Evolutionary conservation across 1,140 invertebrate genomes (phyloP).

Genomic region (Conopomorpha cramerella): DNA sequence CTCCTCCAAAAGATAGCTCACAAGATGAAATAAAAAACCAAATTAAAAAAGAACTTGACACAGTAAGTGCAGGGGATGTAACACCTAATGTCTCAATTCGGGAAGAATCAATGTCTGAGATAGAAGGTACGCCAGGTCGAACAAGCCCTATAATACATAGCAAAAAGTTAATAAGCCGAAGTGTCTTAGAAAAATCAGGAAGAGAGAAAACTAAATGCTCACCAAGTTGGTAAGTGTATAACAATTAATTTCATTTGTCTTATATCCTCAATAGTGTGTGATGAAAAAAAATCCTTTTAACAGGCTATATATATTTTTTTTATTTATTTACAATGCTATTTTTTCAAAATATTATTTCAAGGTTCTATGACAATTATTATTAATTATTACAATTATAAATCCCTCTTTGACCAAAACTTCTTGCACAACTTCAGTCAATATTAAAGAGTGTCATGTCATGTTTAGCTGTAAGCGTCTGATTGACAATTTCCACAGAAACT

Average conservation of each 20-base stretch:
- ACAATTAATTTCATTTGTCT: too few species aligned
- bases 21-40: constrained; percentile 6
- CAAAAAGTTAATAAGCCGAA: constrained; percentile 17
- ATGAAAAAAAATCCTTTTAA: background rate
- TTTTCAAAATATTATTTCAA: background rate
- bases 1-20: constrained; percentile 2
- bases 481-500: too few species aligned
- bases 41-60: constrained; percentile 12
- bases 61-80: constrained; percentile 6
- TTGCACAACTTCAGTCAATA: too few species aligned
- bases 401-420: too few species aligned
- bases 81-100: constrained; percentile 6
- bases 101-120: constrained; percentile 28
- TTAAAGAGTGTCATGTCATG: too few species aligned
- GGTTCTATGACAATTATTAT: too few species aligned
- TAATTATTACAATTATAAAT: too few species aligned
- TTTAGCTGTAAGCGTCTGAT: too few species aligned
- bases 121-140: constrained; percentile 30
- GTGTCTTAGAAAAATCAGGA: constrained; percentile 7
- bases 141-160: constrained; percentile 35
- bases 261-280: background rate
- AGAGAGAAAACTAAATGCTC: constrained; percentile 41
- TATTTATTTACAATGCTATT: background rate
- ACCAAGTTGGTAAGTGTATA: constrained; percentile 25
- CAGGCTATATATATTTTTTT: background rate